Evolutionary conservation across 2,797 vertebrate species (phyloP).

Genomic region (Hoplostethus atlanticus): DNA sequence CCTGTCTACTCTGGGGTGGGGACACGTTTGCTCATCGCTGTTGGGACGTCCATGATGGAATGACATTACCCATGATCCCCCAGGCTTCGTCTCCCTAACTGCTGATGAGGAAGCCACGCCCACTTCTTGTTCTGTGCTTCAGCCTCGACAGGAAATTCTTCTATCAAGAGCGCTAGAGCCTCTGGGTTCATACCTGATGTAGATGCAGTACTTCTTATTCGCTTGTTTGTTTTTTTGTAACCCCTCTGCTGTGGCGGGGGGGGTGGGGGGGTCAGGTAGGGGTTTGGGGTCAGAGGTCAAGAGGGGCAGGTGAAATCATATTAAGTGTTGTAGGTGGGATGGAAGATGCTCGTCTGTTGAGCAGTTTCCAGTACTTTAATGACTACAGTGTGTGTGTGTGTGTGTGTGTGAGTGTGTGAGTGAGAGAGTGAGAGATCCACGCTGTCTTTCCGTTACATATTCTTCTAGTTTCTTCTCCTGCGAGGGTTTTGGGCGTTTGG

Average conservation of each 20-base stretch:
- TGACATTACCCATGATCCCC: slow-evolving; percentile 80
- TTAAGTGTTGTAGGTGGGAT: slow-evolving; percentile 59
- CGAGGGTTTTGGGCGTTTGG: slow-evolving; percentile 23
- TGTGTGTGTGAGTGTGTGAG: slow-evolving; percentile 11
- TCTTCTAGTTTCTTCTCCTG: slow-evolving; percentile 49
- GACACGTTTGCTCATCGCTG: slow-evolving; percentile 17
- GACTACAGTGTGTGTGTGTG: slow-evolving; percentile 33
- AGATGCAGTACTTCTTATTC: slow-evolving; percentile 45
- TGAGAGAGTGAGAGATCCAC: slow-evolving; percentile 3
- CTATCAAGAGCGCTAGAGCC: neutral
- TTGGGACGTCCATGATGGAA: slow-evolving; percentile 44
- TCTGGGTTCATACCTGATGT: slow-evolving; percentile 36
- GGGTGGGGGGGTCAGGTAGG: neutral
- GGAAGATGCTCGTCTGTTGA: slow-evolving; percentile 58
- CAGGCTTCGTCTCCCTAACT: neutral
- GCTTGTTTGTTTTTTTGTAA: neutral
- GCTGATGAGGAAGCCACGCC: slow-evolving; percentile 16
- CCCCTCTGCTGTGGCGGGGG: neutral
- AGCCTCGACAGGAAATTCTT: neutral
- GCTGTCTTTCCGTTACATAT: slow-evolving; percentile 33
- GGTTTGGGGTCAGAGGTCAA: slow-evolving; percentile 47
- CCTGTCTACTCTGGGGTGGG: too few species aligned
- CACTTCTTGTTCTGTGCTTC: slow-evolving; percentile 11
- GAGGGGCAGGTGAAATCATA: slow-evolving; percentile 19
- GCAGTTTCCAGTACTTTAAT: slow-evolving; percentile 62